Evolutionary conservation across 2,888 invertebrate species (phyloP).

Genomic region (Eudemis profundana): DNA sequence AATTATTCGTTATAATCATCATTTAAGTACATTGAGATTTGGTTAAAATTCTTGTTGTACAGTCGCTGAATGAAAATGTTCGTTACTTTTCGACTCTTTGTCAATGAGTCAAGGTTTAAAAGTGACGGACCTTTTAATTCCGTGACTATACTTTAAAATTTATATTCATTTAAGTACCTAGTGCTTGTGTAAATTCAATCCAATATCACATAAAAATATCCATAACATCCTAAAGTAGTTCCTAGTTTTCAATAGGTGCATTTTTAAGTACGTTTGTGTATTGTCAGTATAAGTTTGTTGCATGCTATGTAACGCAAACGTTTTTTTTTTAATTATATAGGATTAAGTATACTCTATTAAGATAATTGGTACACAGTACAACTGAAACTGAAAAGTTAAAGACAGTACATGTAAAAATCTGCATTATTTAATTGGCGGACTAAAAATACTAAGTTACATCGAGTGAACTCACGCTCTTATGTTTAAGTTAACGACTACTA

Average conservation of each 20-base stretch:
- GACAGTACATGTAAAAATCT: slow-evolving; percentile 18
- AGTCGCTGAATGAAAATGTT: too few species aligned
- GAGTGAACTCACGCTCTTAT: slow-evolving; percentile 12
- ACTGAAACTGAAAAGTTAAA: too few species aligned
- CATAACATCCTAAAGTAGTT: slow-evolving; percentile 66
- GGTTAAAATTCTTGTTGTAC: not conserved
- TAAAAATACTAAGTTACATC: slow-evolving; percentile 17
- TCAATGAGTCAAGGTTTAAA: too few species aligned
- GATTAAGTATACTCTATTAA: slow-evolving; percentile 26
- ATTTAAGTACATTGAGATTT: slow-evolving; percentile 7
- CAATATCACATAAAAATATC: slow-evolving; percentile 22
- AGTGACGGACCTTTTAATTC: too few species aligned
- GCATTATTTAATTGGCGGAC: slow-evolving; percentile 9
- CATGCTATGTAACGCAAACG: slow-evolving; percentile 51
- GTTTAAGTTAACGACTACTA: not conserved
- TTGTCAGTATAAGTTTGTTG: slow-evolving; percentile 54
- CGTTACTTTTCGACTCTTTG: too few species aligned
- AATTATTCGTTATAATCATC: slow-evolving; percentile 13
- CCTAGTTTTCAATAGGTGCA: slow-evolving; percentile 80
- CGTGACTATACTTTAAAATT: too few species aligned
- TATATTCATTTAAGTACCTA: not conserved
- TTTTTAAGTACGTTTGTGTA: slow-evolving; percentile 63
- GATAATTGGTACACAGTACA: slow-evolving; percentile 27
- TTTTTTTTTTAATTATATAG: slow-evolving; percentile 42
- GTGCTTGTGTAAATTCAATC: slow-evolving; percentile 8